phyloP scores from a whole-genome alignment of 2,888 invertebrate species.

The Heliconius erato region DNA sequence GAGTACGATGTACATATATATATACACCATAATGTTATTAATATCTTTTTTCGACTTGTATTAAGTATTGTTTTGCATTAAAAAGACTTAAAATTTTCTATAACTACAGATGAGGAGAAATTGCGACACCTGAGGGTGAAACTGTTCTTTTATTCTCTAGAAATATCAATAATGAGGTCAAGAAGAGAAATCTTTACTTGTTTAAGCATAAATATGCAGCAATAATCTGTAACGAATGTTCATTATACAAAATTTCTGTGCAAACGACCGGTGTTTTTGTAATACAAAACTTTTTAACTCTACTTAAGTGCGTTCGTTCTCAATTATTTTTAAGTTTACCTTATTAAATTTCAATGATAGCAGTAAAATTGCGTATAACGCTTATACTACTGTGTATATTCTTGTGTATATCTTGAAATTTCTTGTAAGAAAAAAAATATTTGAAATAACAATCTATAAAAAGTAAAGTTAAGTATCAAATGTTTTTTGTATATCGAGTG shows the following conservation, averaged over 20 bases:
- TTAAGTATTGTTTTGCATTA: neutral
- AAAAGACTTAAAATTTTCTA: constrained; percentile 25
- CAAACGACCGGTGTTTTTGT: neutral
- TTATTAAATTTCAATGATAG: neutral
- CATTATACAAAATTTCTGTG: constrained; percentile 1
- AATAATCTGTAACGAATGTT: constrained; percentile 35
- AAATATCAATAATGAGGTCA: constrained; percentile 38
- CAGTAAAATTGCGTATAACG: neutral
- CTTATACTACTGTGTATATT: neutral
- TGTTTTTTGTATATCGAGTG: no score
- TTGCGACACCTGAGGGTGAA: constrained; percentile 32
- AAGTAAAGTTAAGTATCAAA: no score
- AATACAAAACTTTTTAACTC: neutral
- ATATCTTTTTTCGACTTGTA: no score
- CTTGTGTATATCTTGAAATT: no score
- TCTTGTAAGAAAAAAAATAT: no score
- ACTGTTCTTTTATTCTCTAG: constrained; percentile 38
- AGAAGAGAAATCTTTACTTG: constrained; percentile 39
- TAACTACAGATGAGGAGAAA: constrained; percentile 31
- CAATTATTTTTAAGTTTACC: neutral
- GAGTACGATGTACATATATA: neutral
- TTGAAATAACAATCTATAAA: no score
- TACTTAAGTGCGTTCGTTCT: neutral
- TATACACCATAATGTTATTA: neutral
- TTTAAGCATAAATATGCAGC: constrained; percentile 33